Conservation (phyloP, 2,797 vertebrate species). For the Cygnus olor region DNA sequence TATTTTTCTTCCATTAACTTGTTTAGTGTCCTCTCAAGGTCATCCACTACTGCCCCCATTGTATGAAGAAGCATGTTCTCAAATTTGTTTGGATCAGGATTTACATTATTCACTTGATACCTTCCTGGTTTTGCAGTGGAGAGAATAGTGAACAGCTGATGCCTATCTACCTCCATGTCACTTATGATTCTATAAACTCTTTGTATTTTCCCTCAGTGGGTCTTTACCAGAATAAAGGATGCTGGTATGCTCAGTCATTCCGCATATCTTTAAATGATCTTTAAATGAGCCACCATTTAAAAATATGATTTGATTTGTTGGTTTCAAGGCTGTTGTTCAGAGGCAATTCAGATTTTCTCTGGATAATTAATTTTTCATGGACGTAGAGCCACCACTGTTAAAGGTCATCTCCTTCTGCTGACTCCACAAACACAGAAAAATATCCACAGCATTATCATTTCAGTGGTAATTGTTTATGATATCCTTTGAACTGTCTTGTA, state of each 20-base stretch:
- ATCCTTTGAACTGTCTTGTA: background rate
- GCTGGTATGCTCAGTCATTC: background rate
- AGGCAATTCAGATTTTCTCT: background rate
- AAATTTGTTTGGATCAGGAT: background rate
- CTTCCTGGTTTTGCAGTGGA: background rate
- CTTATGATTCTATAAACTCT: background rate
- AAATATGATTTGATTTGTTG: background rate
- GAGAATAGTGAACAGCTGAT: background rate
- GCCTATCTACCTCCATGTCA: background rate
- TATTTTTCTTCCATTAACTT: background rate
- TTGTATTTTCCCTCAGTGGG: background rate
- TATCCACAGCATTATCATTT: background rate
- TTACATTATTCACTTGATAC: background rate
- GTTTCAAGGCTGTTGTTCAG: background rate
- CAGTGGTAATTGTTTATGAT: background rate
- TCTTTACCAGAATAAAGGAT: background rate
- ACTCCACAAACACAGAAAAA: background rate
- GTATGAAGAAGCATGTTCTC: rapidly evolving
- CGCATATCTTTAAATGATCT: background rate
- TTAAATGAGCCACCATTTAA: background rate
- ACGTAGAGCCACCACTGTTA: background rate
- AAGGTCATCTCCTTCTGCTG: background rate
- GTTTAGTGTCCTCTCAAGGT: background rate
- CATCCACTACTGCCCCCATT: background rate
- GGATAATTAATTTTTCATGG: background rate